Conservation (phyloP, 2,888 invertebrate species). For the Mimachlamys varia region DNA sequence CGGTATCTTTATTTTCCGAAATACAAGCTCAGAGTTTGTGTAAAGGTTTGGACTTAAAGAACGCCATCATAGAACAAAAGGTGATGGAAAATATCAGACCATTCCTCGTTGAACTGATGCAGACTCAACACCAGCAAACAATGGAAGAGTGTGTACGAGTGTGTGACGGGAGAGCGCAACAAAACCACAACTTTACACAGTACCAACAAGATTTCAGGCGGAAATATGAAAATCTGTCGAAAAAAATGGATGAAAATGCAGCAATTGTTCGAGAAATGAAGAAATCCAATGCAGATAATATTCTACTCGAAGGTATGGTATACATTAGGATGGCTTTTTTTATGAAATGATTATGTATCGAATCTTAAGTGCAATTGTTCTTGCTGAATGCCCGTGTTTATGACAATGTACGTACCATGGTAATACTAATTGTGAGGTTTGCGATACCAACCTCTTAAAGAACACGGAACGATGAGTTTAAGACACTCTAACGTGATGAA, state of each 20-base stretch:
- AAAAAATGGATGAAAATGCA: background rate
- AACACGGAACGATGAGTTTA: too few species aligned
- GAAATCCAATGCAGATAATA: background rate
- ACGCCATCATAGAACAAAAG: background rate
- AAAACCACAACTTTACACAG: background rate
- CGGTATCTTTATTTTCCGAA: background rate
- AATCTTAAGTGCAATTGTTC: too few species aligned
- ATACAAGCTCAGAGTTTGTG: background rate
- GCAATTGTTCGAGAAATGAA: background rate
- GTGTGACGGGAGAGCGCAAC: background rate
- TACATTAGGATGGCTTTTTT: too few species aligned
- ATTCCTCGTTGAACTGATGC: background rate
- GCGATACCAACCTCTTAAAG: too few species aligned
- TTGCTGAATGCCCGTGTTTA: too few species aligned
- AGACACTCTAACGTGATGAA: too few species aligned
- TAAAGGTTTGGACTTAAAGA: background rate
- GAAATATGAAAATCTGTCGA: background rate
- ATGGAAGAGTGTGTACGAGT: background rate
- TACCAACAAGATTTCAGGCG: background rate
- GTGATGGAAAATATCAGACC: conserved; percentile 18
- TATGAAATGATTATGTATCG: too few species aligned
- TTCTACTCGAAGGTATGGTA: background rate
- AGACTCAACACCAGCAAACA: background rate
- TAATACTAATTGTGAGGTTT: too few species aligned
- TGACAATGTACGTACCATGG: too few species aligned